Conservation (phyloP, 2,113 vertebrate genomes). For the Megalops atlanticus region DNA sequence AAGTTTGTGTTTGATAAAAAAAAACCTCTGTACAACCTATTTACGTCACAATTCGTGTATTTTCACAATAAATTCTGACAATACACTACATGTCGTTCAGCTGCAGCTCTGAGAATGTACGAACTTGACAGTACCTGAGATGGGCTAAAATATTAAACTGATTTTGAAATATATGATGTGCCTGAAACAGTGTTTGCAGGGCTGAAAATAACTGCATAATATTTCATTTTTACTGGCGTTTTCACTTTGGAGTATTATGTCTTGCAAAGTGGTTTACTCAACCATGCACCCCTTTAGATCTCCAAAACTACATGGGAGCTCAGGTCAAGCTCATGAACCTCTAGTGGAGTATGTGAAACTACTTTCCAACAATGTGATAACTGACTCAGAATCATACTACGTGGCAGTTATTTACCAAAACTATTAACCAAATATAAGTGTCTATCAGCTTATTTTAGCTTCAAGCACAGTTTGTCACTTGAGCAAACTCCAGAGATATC, state of each 20-base stretch:
- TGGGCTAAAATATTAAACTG: conserved; percentile 1
- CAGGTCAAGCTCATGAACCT: too few relatives aligned
- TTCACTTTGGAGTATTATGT: too few relatives aligned
- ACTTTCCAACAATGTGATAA: too few relatives aligned
- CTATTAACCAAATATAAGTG: not conserved
- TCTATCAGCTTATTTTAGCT: too few relatives aligned
- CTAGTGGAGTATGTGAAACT: too few relatives aligned
- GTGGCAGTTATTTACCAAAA: not conserved
- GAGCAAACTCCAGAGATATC: not conserved
- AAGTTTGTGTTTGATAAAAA: not conserved
- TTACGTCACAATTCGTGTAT: not conserved
- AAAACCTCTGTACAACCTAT: not conserved
- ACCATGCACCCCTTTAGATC: too few relatives aligned
- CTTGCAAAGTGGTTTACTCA: too few relatives aligned
- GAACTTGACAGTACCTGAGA: not conserved
- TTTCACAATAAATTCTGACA: not conserved
- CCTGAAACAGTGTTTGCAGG: not conserved
- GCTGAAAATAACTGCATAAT: not conserved
- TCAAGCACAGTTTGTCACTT: too few relatives aligned
- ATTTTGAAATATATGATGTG: not conserved
- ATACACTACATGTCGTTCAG: too few relatives aligned
- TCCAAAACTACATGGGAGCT: too few relatives aligned
- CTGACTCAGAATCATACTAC: not conserved
- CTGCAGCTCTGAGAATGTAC: not conserved
- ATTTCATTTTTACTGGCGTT: too few relatives aligned